Percentiles rank a stretch among this genome's conserved stretches.
Conservation (phyloP, 2,888 invertebrate genomes). For the Drosophila dives region DNA sequence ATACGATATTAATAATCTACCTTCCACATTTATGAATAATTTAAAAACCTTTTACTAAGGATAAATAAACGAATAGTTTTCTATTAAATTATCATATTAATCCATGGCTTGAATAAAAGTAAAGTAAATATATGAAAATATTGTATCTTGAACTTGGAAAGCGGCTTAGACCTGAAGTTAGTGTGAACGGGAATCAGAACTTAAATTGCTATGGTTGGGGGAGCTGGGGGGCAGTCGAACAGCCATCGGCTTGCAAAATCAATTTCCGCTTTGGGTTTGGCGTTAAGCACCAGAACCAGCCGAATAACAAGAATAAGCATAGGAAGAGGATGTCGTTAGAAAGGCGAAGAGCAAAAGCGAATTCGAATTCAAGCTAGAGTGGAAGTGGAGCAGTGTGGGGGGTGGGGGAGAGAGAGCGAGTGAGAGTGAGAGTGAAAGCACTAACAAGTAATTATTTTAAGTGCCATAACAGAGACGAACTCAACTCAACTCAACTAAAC, state of each 20-base stretch:
- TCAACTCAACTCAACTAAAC: background rate
- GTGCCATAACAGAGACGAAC: constrained; percentile 49
- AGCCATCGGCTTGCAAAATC: constrained; percentile 69
- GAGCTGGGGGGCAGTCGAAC: constrained; percentile 47
- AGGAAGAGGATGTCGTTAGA: constrained; percentile 8
- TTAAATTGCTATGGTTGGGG: constrained; percentile 14
- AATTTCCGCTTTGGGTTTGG: constrained; percentile 67
- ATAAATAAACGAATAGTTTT: background rate
- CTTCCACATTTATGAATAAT: background rate
- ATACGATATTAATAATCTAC: background rate
- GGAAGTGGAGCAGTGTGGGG: background rate
- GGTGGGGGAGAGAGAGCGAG: background rate
- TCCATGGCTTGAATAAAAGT: background rate
- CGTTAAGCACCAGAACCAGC: constrained; percentile 23
- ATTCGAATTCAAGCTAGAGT: constrained; percentile 5
- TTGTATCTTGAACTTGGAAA: background rate
- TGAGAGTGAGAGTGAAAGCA: constrained; percentile 15
- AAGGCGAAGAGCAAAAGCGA: constrained; percentile 16
- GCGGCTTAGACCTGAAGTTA: background rate
- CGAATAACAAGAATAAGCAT: background rate
- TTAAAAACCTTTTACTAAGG: background rate
- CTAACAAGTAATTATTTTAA: constrained; percentile 58
- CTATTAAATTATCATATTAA: background rate
- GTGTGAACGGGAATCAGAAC: constrained; percentile 15
- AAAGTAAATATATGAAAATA: background rate